Percentiles rank a stretch among this genome's conserved stretches.
Evolutionary conservation across 2,888 invertebrate genomes (phyloP).

Genomic region (Heliconius cydno): DNA sequence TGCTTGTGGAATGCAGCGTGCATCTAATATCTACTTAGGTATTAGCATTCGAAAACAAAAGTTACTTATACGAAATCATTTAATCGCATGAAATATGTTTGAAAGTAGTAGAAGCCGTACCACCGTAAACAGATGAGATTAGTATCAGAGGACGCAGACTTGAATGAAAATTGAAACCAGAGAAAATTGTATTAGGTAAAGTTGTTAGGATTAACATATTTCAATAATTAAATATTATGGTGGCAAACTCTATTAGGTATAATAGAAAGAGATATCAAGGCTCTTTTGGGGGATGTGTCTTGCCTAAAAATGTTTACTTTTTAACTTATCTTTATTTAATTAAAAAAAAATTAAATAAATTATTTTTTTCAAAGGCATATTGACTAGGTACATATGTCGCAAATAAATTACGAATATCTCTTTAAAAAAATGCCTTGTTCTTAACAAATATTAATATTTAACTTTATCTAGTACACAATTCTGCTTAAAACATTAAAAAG

Average conservation of each 20-base stretch:
- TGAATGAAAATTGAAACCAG: constrained; percentile 23
- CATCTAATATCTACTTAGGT: background rate
- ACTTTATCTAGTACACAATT: background rate
- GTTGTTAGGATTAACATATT: constrained; percentile 7
- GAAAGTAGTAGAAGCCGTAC: constrained; percentile 36
- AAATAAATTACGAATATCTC: background rate
- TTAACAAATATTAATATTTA: background rate
- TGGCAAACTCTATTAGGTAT: no score
- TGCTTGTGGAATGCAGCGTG: background rate
- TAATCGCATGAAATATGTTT: constrained; percentile 8
- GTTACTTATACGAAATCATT: constrained; percentile 1
- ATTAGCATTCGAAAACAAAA: background rate
- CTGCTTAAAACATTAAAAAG: background rate
- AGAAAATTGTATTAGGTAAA: constrained; percentile 37
- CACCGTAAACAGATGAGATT: constrained; percentile 35
- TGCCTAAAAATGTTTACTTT: no score
- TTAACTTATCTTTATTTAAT: no score
- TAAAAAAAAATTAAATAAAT: no score
- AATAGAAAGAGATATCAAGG: no score
- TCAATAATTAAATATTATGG: background rate
- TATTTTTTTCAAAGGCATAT: no score
- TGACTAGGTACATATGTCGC: background rate
- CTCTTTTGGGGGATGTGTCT: no score
- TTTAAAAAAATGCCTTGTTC: background rate
- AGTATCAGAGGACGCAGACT: constrained; percentile 35